These are phyloP conservation scores for Thalassaphorura encarpata DNA, from an alignment of 1,140 invertebrate genomes.

Conservation along the genomic window DNA sequence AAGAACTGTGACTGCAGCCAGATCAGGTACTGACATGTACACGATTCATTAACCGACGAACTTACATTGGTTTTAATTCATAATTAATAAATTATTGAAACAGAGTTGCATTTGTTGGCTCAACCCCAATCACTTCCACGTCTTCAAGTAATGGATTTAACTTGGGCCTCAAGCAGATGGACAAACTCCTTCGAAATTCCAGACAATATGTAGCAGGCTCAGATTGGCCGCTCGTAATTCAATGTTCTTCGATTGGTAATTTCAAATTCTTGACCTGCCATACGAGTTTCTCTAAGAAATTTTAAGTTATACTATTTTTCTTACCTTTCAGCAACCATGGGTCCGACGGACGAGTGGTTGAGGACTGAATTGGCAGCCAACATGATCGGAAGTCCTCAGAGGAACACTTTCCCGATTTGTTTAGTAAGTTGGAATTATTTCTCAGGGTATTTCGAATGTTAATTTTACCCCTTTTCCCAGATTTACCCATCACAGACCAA, in stretches of 20 bases:
- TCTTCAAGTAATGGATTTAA: conserved; percentile 24
- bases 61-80: conserved; percentile 6
- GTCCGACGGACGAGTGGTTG: conserved; percentile 26
- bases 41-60: conserved; percentile 34
- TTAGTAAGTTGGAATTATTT: neutral
- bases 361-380: conserved; percentile 18
- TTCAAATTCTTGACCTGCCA: conserved; percentile 56
- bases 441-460: neutral
- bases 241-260: conserved; percentile 84
- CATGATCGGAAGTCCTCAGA: neutral
- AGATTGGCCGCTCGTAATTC: conserved; percentile 61
- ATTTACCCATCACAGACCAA: conserved; percentile 66
- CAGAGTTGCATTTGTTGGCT: conserved; percentile 74
- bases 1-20: conserved; percentile 63
- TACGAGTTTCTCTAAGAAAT: conserved; percentile 60
- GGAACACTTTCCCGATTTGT: conserved; percentile 5
- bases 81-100: conserved; percentile 24
- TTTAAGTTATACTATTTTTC: conserved; percentile 43
- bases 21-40: too few relatives aligned
- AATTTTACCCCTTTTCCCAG: conserved; percentile 42
- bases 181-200: conserved; percentile 8
- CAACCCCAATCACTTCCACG: conserved; percentile 50
- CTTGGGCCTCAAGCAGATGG: conserved; percentile 28
- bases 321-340: conserved; percentile 11
- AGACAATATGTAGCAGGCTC: conserved; percentile 33